Evolutionary conservation across 2,797 vertebrate genomes (phyloP).

Genomic region (Monodelphis domestica): DNA sequence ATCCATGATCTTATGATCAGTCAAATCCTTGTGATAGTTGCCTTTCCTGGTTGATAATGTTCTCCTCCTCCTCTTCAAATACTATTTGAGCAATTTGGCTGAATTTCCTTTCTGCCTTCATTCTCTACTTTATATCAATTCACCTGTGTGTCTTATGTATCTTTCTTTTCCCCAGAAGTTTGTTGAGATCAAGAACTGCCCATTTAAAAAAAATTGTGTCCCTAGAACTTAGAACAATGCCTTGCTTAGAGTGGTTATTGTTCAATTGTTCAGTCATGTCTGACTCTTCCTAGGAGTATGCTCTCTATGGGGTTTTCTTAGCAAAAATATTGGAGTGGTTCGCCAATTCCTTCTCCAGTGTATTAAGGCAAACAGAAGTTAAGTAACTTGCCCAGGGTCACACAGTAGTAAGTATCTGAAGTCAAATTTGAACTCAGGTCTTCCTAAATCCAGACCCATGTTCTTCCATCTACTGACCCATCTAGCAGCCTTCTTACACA

Average conservation of each 20-base stretch:
- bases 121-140: background rate
- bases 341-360: background rate
- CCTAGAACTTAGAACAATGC: background rate
- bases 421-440: background rate
- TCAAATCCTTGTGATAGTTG: background rate
- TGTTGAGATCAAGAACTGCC: background rate
- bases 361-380: background rate
- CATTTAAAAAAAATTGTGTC: background rate
- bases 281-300: background rate
- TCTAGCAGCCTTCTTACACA: background rate
- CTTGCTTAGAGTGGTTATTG: background rate
- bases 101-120: background rate
- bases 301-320: background rate
- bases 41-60: background rate
- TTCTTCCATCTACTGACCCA: background rate
- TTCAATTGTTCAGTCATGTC: background rate
- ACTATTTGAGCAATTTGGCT: background rate
- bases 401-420: background rate
- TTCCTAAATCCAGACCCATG: background rate
- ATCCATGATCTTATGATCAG: background rate
- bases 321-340: background rate
- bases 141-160: background rate
- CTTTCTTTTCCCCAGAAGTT: background rate
- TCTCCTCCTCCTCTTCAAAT: background rate
- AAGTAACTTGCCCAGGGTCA: background rate